Conservation (phyloP, 1,140 invertebrate species). For the Diabrotica undecimpunctata region DNA sequence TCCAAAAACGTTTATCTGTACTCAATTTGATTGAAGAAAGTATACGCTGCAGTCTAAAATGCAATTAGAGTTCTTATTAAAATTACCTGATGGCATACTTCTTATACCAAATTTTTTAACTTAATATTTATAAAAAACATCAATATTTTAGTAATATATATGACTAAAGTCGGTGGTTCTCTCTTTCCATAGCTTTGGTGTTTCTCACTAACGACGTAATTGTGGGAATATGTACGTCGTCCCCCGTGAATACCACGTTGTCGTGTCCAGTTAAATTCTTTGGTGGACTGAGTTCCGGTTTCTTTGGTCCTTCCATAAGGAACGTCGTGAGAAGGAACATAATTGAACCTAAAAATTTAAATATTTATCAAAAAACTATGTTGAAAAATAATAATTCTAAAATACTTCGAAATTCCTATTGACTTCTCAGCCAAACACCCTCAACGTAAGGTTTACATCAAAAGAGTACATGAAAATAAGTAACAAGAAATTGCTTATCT, state of each 20-base stretch:
- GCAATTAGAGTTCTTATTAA: too few species aligned
- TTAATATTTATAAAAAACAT: too few species aligned
- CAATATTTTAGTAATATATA: not conserved
- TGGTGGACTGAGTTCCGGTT: conserved; percentile 28
- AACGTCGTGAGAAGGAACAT: conserved; percentile 69
- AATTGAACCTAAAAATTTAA: conserved; percentile 55
- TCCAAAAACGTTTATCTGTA: too few species aligned
- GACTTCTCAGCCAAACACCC: not conserved
- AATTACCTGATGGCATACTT: too few species aligned
- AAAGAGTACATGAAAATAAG: too few species aligned
- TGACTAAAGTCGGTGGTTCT: conserved; percentile 32
- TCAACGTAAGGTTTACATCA: not conserved
- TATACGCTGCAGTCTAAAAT: too few species aligned
- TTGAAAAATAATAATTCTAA: too few species aligned
- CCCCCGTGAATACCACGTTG: conserved; percentile 52
- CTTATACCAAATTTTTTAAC: too few species aligned
- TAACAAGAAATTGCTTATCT: too few species aligned
- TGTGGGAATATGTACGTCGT: conserved; percentile 43
- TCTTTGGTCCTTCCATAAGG: conserved; percentile 60
- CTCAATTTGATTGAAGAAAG: too few species aligned
- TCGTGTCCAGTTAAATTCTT: conserved; percentile 47
- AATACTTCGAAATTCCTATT: not conserved
- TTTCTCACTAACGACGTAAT: conserved; percentile 38
- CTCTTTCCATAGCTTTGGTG: conserved; percentile 25
- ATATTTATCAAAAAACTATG: not conserved